Percentiles rank a stretch among this genome's conserved stretches.
Conservation (phyloP, 2,888 invertebrate genomes). For the Lycocerus yunnanus region DNA sequence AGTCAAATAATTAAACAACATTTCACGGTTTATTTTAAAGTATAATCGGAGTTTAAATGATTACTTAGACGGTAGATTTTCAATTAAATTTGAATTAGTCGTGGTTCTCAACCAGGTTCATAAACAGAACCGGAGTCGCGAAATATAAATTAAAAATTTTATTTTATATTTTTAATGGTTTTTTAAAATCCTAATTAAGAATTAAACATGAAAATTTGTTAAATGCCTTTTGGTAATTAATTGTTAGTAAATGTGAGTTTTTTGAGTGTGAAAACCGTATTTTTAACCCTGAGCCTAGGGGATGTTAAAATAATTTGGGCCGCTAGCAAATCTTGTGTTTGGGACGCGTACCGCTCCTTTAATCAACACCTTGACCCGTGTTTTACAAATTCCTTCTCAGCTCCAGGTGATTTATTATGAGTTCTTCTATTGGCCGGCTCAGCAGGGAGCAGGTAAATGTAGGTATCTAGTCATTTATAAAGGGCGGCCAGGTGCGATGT, state of each 20-base stretch:
- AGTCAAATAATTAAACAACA: conserved; percentile 38
- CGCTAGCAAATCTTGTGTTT: conserved; percentile 40
- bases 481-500: conserved; percentile 48
- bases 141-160: conserved; percentile 1
- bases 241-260: conserved; percentile 26
- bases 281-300: conserved; percentile 41
- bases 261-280: conserved; percentile 39
- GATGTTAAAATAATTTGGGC: conserved; percentile 38
- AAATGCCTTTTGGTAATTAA: not conserved
- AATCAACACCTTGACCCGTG: conserved; percentile 55
- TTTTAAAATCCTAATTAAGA: not conserved
- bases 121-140: conserved; percentile 12
- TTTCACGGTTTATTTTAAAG: conserved; percentile 38
- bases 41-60: conserved; percentile 41
- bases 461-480: conserved; percentile 47
- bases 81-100: conserved; percentile 42
- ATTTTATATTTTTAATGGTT: not conserved
- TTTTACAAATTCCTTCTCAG: conserved; percentile 55
- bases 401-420: conserved; percentile 55
- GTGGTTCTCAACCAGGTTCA: conserved; percentile 33
- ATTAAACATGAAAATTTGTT: not conserved
- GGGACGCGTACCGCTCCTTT: conserved; percentile 50
- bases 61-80: conserved; percentile 41
- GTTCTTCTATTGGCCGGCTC: conserved; percentile 54
- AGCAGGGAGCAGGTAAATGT: conserved; percentile 50